Evolutionary conservation across 1,140 invertebrate genomes (phyloP).

Genomic region (Hyles euphorbiae): DNA sequence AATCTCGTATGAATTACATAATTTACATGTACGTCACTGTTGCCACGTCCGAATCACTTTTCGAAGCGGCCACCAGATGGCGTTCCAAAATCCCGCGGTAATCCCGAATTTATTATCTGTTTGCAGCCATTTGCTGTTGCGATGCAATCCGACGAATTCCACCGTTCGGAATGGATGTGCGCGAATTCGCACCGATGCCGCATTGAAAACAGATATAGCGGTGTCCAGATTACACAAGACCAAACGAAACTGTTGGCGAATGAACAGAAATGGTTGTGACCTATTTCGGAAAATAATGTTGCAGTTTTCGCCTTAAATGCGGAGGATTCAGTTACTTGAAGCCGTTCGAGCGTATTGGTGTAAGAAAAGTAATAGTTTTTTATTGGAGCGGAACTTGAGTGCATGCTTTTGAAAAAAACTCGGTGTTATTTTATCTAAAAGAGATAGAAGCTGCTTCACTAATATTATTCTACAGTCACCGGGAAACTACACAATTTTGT

Average conservation of each 20-base stretch:
- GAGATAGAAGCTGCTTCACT: too few relatives aligned
- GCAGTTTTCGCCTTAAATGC: neutral
- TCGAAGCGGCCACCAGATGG: slow-evolving; percentile 45
- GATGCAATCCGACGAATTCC: slow-evolving; percentile 41
- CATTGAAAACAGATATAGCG: slow-evolving; percentile 16
- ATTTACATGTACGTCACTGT: slow-evolving; percentile 23
- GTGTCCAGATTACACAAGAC: slow-evolving; percentile 1
- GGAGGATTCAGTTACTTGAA: too few relatives aligned
- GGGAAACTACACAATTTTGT: too few relatives aligned
- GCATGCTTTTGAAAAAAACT: too few relatives aligned
- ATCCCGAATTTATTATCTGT: slow-evolving; percentile 63
- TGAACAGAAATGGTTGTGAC: slow-evolving; percentile 1
- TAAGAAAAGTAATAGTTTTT: too few relatives aligned
- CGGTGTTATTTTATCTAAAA: too few relatives aligned
- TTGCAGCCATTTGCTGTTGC: slow-evolving; percentile 39
- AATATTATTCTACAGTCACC: too few relatives aligned
- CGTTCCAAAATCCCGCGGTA: slow-evolving; percentile 41
- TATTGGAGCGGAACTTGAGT: neutral
- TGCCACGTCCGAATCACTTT: slow-evolving; percentile 33
- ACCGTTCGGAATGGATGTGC: slow-evolving; percentile 36
- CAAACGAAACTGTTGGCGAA: neutral
- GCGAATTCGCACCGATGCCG: slow-evolving; percentile 34
- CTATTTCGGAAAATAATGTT: slow-evolving; percentile 1
- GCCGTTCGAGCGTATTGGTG: too few relatives aligned
- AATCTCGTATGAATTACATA: slow-evolving; percentile 18